Evolutionary conservation across 2,797 vertebrate species (phyloP), one percentile per base, ranked within the genome.

Genomic region (Decapterus maruadsi): DNA sequence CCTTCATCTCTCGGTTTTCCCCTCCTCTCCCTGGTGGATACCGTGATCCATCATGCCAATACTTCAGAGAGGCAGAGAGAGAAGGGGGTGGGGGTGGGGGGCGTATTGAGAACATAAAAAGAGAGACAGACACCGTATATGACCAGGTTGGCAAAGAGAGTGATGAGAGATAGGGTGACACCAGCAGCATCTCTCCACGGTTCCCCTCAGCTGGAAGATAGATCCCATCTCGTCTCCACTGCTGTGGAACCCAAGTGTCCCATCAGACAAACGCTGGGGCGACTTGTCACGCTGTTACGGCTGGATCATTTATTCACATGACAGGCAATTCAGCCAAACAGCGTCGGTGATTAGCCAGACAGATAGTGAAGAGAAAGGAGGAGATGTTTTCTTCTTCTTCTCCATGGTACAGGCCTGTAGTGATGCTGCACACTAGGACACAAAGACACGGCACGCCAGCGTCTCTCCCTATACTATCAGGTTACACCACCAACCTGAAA

Each of bases 251-350:
- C 71, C 42, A 38, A 83, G 34, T 7, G 62, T 72, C 77, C 36
- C 72, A 84, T 77, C 78, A 82, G 82, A 83, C 54, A 54, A 83
- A 86, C 38, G 70, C 67, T 50, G 71, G 60, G 67, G 63, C 4
- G 17, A 65, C 20, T 11, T 69, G 79, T 87, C 83, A 72, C 58
- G 9, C 54, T 54, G 45, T 29, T n/a, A 58, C 55, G 46, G 55
- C 67, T 75, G 64, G 78, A 75, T 76, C 78, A 58, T 83, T 77
- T 89, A 87, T 81, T 89, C 81, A 87, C 66, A 71, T 82, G 87
- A 89, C 87, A 89, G 72, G 69, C 81, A 65, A 73, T 86, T 77
- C 68, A 69, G 66, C 70, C 70, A 48, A 4, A 70, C 69, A 80
- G 73, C 83, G 70, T 69, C 85, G 66, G 56, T 80, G 31, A 77